Evolutionary conservation across 2,888 invertebrate species (phyloP), one percentile per base, ranked within the genome.

Genomic region (Onthophagus sagittarius): DNA sequence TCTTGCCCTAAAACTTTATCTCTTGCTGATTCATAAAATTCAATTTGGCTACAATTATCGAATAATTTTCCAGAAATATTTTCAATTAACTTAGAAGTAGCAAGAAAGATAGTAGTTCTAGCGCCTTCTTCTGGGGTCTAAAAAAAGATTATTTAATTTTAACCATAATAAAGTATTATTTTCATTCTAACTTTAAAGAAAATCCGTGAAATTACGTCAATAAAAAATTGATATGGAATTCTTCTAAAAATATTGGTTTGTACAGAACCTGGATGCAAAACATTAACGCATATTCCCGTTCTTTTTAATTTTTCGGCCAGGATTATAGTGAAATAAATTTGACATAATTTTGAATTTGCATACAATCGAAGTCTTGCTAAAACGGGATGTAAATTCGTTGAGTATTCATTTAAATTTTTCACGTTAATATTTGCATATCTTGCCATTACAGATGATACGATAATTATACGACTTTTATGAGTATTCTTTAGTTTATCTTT

Each of bases 71-170:
- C 95, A 15, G 87, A 88, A 0, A 92, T 88, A 67, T 89, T 90
- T 75, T 89, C 88, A 11, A 94, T 84, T 74, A 91, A 91, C 74
- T 94, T 92, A 9, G 94, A 91, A 0, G 92, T 90, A 0, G 94
- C 93, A 78, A 94, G 83, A 84, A 93, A 90, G 14, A 95, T 89
- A 0, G 91, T 87, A 0, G 95, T 95, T 83, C 95, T 94, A 0
- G 94, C 93, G 2, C 95, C 96, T 82, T 94, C 91, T 76, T 89
- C 88, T 0, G 92, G 88, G 0, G 90, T 92, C 86, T 94, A 92
- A 81, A 92, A 14, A 39, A 4, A 4, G 6, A 2, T 53, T 11
- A 1, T 1, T 53, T 53, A 4, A 53, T 53, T 53, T 53, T 53
- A 4, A 15, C n/a, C 11, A 14, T 6, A 69, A 63, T 13, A 9